Evolutionary conservation across 2,888 invertebrate species (phyloP), one percentile per base, ranked within the genome.

Genomic region (Cryptosula pallasiana): DNA sequence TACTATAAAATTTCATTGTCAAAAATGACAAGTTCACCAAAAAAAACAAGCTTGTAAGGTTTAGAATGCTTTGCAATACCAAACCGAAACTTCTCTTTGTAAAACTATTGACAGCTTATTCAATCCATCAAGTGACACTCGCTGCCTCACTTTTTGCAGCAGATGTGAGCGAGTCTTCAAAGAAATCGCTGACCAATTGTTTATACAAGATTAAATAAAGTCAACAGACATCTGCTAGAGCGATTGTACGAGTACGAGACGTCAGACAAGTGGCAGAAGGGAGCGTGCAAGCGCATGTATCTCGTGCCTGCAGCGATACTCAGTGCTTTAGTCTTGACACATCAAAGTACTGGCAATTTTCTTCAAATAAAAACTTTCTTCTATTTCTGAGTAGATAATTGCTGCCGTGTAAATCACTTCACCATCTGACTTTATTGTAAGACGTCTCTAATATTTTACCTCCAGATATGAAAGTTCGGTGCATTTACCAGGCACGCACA

Each of bases 301-400:
- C 63, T 27, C 2, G 29, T 63, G 63, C 63, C 63, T 63, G 1
- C 32, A 63, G 63, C 63, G 2, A 29, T 32, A 32, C 9, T 32
- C 29, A 63, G 63, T 63, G 34, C 63, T 27, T 63, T 63, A 27
- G 63, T 32, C 25, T 63, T 63, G 63, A 63, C 25, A 63, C 63
- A 63, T 63, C 63, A 63, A 63, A 63, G 27, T 25, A 9, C 25
- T 2, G 32, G 20, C 45, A 45, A 45, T 45, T 45, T 45, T 20
- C 45, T 45, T 45, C 45, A 45, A 13, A 5, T 45, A 45, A 20
- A 45, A n/a, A 63, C 25, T 29, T 57, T 20, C 16, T n/a, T 20
- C 16, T 5, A 23, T 55, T 20, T 23, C 55, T 25, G 32, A 63
- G 63, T 63, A 27, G 32, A 63, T 63, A 63, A 63, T 63, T 32